Percentiles rank a stretch among this genome's conserved stretches.
phyloP scores from a whole-genome alignment of 2,888 invertebrate genomes.

The Eubasilissa splendida region DNA sequence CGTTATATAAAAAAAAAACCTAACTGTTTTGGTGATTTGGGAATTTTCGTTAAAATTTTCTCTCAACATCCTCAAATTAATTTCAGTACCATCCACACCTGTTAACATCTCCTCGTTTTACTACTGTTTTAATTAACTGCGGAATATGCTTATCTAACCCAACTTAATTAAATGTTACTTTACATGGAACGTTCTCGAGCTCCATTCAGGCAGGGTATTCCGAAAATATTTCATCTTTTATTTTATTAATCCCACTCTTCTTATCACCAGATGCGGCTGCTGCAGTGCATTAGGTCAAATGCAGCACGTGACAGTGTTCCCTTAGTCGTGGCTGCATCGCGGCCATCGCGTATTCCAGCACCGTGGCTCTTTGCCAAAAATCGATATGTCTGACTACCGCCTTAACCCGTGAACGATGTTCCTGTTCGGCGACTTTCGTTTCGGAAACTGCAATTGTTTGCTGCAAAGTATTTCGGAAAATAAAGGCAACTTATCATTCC shows the following conservation, averaged over 20 bases:
- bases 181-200: background rate
- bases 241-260: slow-evolving; percentile 19
- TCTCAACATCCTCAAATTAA: no score
- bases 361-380: slow-evolving; percentile 21
- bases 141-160: no score
- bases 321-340: background rate
- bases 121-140: no score
- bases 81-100: no score
- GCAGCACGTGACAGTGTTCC: background rate
- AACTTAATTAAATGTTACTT: no score
- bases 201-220: background rate
- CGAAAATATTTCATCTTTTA: background rate
- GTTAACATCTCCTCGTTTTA: no score
- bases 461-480: background rate
- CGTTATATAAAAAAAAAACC: no score
- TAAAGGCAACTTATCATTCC: background rate
- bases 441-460: slow-evolving; percentile 3
- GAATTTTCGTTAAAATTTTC: no score
- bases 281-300: slow-evolving; percentile 20
- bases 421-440: background rate
- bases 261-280: slow-evolving; percentile 7
- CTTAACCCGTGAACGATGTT: background rate
- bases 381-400: slow-evolving; percentile 25
- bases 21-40: no score
- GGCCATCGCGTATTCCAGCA: slow-evolving; percentile 5